Evolutionary conservation across 2,113 vertebrate species (phyloP), one percentile per base, ranked within the genome.

Genomic region (Charadrius vociferus): DNA sequence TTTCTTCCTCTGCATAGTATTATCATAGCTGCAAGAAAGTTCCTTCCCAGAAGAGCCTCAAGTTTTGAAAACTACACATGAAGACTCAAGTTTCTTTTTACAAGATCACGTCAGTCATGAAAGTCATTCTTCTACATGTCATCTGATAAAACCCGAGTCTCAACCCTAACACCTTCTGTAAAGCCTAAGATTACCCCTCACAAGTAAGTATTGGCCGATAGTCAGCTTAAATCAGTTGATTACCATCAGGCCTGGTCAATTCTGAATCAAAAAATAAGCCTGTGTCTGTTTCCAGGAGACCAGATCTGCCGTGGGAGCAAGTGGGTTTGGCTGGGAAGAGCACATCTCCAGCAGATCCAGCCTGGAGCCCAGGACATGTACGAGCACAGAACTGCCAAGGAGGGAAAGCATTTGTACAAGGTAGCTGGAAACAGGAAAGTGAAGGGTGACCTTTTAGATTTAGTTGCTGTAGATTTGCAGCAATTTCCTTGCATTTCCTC

Each of bases 131-230:
- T 34, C 14, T 18, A 23, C 19, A 30, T 1, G 0, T 37, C 17
- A 61, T 30, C 3, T 1, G 41, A 53, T 70, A 73, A 93, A 88
- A 37, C 20, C 21, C 0, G 0, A n/a, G 12, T 58, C 16, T 73
- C 27, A 43, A 12, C 32, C 53, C 21, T 73, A 83, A 70, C 4
- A n/a, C 15, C 9, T 77, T 56, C 32, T 32, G 2, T 70, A 73
- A 88, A 77, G 30, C 13, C 10, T 10, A 24, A 52, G 36, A 56
- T 49, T n/a, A 63, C 19, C 7, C 41, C 55, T 84, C 56, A 71
- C 49, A 89, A 65, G 43, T 58, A 53, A 65, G 32, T n/a, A 45
- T 32, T 30, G 47, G 47, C 36, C 49, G 37, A 50, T 19, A 63
- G 45, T 47, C 20, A 47, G 32, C 34, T 45, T 67, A 84, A 91